Evolutionary conservation across 2,888 invertebrate genomes (phyloP).

Genomic region (Stenoptilia bipunctidactyla): DNA sequence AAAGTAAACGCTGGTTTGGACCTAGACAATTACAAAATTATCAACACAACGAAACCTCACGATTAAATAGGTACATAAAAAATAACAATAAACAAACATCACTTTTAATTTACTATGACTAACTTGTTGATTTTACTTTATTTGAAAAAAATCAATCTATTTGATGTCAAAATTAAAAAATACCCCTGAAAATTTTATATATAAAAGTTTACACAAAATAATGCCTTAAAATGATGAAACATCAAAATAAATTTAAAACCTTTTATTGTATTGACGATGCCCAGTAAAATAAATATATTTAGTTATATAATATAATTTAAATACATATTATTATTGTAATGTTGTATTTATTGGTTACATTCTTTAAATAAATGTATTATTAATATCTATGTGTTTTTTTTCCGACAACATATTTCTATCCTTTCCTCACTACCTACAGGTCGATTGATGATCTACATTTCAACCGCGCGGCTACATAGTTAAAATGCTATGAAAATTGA

Average conservation of each 20-base stretch:
- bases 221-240: conserved; percentile 1
- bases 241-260: neutral
- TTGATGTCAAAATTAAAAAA: no score
- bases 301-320: neutral
- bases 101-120: no score
- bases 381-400: conserved; percentile 24
- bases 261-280: conserved; percentile 6
- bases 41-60: neutral
- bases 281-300: conserved; percentile 19
- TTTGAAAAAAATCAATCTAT: no score
- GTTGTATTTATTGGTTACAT: conserved; percentile 65
- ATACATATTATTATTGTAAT: conserved; percentile 44
- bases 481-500: no score
- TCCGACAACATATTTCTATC: no score
- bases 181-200: no score
- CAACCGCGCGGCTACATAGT: no score
- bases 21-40: neutral
- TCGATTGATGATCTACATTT: no score
- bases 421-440: no score
- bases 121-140: no score
- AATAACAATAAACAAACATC: no score
- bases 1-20: neutral
- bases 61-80: no score
- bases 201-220: neutral
- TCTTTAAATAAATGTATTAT: conserved; percentile 30